Evolutionary conservation across 2,888 invertebrate species (phyloP).

Genomic region (Alviniconcha strummeri): DNA sequence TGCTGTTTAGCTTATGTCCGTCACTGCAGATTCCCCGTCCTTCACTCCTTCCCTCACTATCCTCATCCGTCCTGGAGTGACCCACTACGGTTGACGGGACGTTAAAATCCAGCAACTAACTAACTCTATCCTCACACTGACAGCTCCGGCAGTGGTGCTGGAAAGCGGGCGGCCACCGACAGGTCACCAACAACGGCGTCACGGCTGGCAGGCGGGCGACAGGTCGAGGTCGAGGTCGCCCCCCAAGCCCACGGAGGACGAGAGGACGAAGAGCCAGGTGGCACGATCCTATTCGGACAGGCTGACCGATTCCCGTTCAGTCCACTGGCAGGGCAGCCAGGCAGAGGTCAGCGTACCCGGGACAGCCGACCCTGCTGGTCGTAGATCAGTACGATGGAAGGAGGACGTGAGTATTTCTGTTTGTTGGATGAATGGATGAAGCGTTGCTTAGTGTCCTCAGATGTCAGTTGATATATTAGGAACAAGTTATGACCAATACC

Average conservation of each 20-base stretch:
- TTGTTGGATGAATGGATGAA: no score
- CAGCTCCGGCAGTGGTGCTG: background rate
- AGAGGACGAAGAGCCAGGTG: background rate
- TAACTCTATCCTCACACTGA: no score
- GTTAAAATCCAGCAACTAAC: no score
- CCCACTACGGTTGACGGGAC: no score
- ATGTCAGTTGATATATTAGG: no score
- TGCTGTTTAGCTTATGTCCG: no score
- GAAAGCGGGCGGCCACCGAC: constrained; percentile 10
- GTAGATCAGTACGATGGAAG: constrained; percentile 21
- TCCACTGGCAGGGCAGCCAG: constrained; percentile 2
- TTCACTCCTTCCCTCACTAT: no score
- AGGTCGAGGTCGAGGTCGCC: constrained; percentile 1
- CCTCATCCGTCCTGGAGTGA: no score
- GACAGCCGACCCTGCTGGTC: background rate
- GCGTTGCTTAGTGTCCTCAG: no score
- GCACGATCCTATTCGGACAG: constrained; percentile 7
- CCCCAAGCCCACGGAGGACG: background rate
- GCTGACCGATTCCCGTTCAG: constrained; percentile 4
- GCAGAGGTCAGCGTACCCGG: background rate
- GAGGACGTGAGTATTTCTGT: background rate
- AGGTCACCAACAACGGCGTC: constrained; percentile 19
- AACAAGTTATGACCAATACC: no score
- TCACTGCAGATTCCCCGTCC: no score
- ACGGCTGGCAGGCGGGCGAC: constrained; percentile 12